Evolutionary conservation across 2,888 invertebrate genomes (phyloP), one percentile per base, ranked within the genome.

Genomic region (Pollenia labialis): DNA sequence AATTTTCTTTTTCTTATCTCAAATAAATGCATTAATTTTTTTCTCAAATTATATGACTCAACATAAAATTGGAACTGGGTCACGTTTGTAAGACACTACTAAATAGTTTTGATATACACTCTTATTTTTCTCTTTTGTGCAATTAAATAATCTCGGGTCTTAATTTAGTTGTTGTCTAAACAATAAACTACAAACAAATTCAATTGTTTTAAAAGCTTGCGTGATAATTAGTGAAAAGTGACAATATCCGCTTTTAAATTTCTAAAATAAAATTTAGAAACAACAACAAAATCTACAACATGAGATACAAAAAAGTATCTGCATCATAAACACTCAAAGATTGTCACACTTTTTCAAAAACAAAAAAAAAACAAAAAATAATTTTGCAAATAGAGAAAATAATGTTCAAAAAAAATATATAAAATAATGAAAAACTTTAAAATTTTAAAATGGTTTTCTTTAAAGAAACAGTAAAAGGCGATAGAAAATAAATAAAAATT

Each of bases 171-270:
- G 76, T 71, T 82, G 82, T 69, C 74, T 69, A 75, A 81, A 85
- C 77, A 81, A 81, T 71, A 54, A 81, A 81, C 72, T 81, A 10
- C 54, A 40, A 88, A 87, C 86, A 89, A 88, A 88, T 85, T 77
- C 79, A 84, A 80, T 75, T 80, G 46, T 77, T 64, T 71, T 71
- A 68, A 79, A 80, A 80, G 66, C 60, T 85, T 74, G 79, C 69
- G 72, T 85, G 82, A 82, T 82, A 85, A 85, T 82, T 82, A 79
- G 74, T 69, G 46, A 82, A 79, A 82, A 85, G 82, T 85, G 85
- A 85, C 85, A 82, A 79, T 75, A 85, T 85, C 85, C 85, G 85
- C 74, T 79, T 82, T 79, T 52, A 42, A 69, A 75, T 74, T 85
- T 79, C 32, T 42, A 66, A 74, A 74, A 80, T 32, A 80, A 80